A percentile compares a stretch with the other conserved stretches of the same genome.
These are phyloP conservation scores for Hylaea fasciaria DNA, from an alignment of 2,888 invertebrate species.

Conservation along the genomic window DNA sequence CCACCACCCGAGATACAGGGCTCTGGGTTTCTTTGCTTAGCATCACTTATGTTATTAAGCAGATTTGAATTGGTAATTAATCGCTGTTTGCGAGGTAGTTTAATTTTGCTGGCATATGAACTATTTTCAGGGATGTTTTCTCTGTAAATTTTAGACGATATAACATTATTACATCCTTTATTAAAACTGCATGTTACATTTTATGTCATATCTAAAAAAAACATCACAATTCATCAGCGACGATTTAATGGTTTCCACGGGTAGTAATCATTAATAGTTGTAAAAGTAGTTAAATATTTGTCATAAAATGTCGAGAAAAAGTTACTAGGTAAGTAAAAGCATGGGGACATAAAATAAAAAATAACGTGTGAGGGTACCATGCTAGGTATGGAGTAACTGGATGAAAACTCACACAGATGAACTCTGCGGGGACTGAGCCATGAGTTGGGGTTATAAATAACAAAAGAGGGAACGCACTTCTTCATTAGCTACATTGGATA, in stretches of 20 bases:
- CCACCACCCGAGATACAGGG: slow-evolving; percentile 49
- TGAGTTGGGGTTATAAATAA: slow-evolving; percentile 64
- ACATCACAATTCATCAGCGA: too few relatives aligned
- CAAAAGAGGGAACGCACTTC: slow-evolving; percentile 49
- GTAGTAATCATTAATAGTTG: too few relatives aligned
- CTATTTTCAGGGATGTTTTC: too few relatives aligned
- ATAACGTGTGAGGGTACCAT: slow-evolving; percentile 49
- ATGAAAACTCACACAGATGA: slow-evolving; percentile 62
- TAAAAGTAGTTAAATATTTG: too few relatives aligned
- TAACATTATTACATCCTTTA: too few relatives aligned
- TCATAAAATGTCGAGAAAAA: slow-evolving; percentile 20
- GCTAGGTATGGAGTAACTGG: slow-evolving; percentile 57
- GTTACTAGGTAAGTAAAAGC: slow-evolving; percentile 36
- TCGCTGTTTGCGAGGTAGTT: slow-evolving; percentile 26
- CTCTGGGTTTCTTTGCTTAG: slow-evolving; percentile 47
- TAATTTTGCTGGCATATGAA: not conserved
- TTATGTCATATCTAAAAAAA: too few relatives aligned
- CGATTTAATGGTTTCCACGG: too few relatives aligned
- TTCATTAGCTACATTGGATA: slow-evolving; percentile 12
- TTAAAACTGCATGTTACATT: too few relatives aligned
- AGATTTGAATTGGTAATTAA: slow-evolving; percentile 59
- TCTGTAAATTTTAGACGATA: too few relatives aligned
- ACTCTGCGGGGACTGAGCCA: slow-evolving; percentile 60
- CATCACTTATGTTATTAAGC: slow-evolving; percentile 56
- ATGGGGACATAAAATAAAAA: slow-evolving; percentile 46